Base-by-base conservation (phyloP, 1,140 invertebrate species). In the Cotesia glomerata region DNA sequence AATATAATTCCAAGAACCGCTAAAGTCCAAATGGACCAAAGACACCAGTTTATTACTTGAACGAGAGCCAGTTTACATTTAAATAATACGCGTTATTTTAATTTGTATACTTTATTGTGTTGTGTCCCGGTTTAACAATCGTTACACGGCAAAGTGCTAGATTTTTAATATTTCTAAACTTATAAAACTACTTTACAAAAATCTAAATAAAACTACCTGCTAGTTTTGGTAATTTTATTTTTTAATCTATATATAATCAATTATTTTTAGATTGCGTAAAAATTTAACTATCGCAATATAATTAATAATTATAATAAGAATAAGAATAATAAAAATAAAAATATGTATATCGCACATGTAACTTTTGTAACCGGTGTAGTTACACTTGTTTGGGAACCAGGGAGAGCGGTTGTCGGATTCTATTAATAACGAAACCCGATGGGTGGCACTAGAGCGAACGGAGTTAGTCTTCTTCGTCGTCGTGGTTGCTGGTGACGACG, bases 1-100 rank as follows among this genome's bases (percentile, higher is more conserved):
- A 82, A 84, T 74, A 51, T 73, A 63, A 83, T 58, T 49, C 77
- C 67, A 9, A 85, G 18, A 13, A 79, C 77, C 11, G 78, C 76
- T 69, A 77, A 74, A 52, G 73, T 81, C 85, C 84, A 85, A 35
- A 79, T 66, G 71, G 78, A 84, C 82, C 81, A 84, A 79, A 86
- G 77, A 65, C 76, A 72, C 82, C 81, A 85, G 78, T 81, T 79
- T 76, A 85, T 76, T 68, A 81, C 70, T 80, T 82, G 80, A 74
- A 75, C 62, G 35, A 75, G 75, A 80, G 82, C 85, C 85, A 86
- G 84, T 78, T 85, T 85, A 80, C 67, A 75, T 74, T 61, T 71
- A 71, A 70, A 73, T 63, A 67, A 64, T 76, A 18, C 9, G 11
- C 35, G 39, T 32, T 68, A 11, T 58, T 34, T 45, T 39, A 54